phyloP scores from a whole-genome alignment of 2,113 vertebrate genomes.

The Anseranas semipalmata region DNA sequence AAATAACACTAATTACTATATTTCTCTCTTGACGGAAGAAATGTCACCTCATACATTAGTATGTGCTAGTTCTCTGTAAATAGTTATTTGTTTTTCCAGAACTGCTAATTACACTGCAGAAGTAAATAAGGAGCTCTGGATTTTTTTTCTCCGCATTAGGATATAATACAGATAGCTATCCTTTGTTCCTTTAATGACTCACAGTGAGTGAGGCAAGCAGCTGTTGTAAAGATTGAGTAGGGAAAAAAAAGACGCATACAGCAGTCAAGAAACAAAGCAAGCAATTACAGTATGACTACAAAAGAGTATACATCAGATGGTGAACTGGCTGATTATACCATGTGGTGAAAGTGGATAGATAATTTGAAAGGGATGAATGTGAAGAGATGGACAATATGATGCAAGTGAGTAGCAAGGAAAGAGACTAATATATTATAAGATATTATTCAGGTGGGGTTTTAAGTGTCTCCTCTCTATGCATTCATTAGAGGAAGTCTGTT shows the following conservation, averaged over 20 bases:
- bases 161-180: background rate
- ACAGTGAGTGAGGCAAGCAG: background rate
- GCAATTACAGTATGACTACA: background rate
- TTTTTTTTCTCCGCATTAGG: background rate
- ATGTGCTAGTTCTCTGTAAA: background rate
- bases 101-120: background rate
- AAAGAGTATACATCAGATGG: background rate
- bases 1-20: background rate
- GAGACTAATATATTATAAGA: background rate
- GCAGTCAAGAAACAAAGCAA: slow-evolving; percentile 21
- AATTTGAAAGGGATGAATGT: background rate
- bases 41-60: background rate
- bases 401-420: background rate
- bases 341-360: background rate
- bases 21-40: background rate
- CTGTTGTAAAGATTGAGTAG: background rate
- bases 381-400: background rate
- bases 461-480: background rate
- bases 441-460: background rate
- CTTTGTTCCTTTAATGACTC: background rate
- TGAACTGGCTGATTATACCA: background rate
- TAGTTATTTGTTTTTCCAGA: background rate
- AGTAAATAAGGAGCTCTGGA: background rate
- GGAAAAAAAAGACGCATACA: background rate
- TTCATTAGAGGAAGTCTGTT: background rate